Evolutionary conservation across 2,797 vertebrate genomes (phyloP).

Genomic region (Leontocebus nigricollis): DNA sequence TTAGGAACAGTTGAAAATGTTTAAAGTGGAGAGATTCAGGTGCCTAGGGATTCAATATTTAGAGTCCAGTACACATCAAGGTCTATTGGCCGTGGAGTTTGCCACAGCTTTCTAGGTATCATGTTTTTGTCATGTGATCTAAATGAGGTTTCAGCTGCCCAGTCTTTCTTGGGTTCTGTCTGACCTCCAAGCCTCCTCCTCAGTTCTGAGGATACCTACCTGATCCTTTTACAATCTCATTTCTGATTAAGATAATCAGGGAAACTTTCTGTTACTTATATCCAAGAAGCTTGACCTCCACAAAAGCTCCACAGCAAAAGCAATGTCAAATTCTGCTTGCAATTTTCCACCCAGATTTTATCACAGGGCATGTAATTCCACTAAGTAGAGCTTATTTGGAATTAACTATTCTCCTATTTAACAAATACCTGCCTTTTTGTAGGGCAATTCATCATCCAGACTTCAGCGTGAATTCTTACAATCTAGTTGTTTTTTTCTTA

Average conservation of each 20-base stretch:
- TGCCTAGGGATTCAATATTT: not conserved
- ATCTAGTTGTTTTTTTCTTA: not conserved
- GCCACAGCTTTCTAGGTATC: not conserved
- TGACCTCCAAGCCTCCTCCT: not conserved
- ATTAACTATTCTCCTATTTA: not conserved
- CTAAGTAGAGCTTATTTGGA: not conserved
- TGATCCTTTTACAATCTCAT: not conserved
- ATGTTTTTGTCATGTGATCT: not conserved
- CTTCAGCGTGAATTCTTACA: not conserved
- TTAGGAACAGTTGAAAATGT: not conserved
- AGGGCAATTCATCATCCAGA: not conserved
- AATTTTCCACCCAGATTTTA: not conserved
- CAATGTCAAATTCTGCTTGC: not conserved
- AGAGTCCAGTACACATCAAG: not conserved
- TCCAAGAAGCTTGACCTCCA: not conserved
- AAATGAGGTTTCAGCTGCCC: not conserved
- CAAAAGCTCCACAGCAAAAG: not conserved
- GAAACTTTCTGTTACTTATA: not conserved
- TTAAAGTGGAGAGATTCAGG: not conserved
- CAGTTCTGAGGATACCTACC: not conserved
- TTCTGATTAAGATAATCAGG: not conserved
- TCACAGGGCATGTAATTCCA: not conserved
- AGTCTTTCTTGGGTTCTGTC: not conserved
- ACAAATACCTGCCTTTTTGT: slow-evolving; percentile 8
- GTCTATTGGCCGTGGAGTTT: no score